phyloP scores from a whole-genome alignment of 2,113 vertebrate species.

The Corythaeola cristata region DNA sequence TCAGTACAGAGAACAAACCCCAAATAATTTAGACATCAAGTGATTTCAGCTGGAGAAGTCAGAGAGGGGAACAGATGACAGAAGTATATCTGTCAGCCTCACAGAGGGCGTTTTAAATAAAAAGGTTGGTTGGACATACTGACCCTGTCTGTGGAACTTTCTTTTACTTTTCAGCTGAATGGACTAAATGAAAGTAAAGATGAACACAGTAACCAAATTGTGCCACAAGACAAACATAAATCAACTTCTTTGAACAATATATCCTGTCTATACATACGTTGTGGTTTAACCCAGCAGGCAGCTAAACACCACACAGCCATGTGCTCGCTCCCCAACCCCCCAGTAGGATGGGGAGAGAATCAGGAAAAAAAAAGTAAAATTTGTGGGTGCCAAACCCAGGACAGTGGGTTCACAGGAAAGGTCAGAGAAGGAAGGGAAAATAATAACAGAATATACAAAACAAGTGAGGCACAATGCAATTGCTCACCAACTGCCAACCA shows the following conservation, averaged over 20 bases:
- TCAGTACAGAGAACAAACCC: background rate
- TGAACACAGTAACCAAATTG: background rate
- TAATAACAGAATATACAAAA: too few relatives aligned
- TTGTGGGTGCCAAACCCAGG: too few relatives aligned
- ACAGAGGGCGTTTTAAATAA: background rate
- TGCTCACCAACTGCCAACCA: too few relatives aligned
- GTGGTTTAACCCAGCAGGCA: too few relatives aligned
- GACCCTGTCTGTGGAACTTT: background rate
- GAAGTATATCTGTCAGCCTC: background rate
- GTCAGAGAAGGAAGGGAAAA: too few relatives aligned
- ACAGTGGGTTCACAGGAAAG: too few relatives aligned
- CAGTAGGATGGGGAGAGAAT: too few relatives aligned
- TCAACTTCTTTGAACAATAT: background rate
- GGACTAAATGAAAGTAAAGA: background rate
- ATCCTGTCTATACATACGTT: background rate
- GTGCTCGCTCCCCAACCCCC: too few relatives aligned
- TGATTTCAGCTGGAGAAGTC: background rate
- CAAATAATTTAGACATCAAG: background rate
- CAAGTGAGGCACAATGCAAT: too few relatives aligned
- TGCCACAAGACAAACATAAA: background rate
- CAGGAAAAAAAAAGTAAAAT: too few relatives aligned
- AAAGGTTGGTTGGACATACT: background rate
- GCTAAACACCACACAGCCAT: too few relatives aligned
- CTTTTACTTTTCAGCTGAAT: background rate
- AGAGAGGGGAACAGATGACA: background rate